These are phyloP conservation scores for Leptestheria dahalacensis DNA, from an alignment of 1,140 invertebrate genomes.

Conservation along the genomic window DNA sequence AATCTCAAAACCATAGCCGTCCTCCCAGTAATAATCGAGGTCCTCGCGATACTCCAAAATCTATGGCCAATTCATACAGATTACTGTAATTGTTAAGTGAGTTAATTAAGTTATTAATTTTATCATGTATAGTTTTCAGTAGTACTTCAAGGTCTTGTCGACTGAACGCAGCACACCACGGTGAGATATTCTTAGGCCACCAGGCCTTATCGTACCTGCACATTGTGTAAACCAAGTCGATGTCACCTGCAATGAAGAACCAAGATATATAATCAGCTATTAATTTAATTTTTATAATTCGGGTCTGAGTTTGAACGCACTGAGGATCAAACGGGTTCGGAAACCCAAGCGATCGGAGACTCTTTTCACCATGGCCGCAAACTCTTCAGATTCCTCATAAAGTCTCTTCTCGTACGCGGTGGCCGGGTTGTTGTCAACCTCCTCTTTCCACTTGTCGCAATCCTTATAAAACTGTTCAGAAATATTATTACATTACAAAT, in stretches of 20 bases:
- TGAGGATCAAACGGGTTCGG: slow-evolving; percentile 32
- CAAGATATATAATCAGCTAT: no score
- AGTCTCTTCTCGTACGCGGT: slow-evolving; percentile 42
- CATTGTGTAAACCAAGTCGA: slow-evolving; percentile 46
- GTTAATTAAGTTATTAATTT: no score
- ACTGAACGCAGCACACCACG: slow-evolving; percentile 49
- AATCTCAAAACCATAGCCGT: slow-evolving; percentile 64
- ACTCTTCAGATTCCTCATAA: slow-evolving; percentile 41
- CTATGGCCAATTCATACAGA: slow-evolving; percentile 28
- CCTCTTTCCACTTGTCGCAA: slow-evolving; percentile 51
- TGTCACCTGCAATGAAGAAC: slow-evolving; percentile 39
- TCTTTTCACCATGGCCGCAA: slow-evolving; percentile 40
- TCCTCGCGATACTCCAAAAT: slow-evolving; percentile 61
- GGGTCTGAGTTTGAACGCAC: no score
- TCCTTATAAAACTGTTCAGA: slow-evolving; percentile 59
- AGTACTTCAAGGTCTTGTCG: slow-evolving; percentile 33
- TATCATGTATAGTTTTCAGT: not conserved
- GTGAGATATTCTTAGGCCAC: slow-evolving; percentile 42
- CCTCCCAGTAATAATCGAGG: slow-evolving; percentile 66
- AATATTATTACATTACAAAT: slow-evolving; percentile 13
- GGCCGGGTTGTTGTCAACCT: slow-evolving; percentile 50
- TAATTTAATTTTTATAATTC: no score
- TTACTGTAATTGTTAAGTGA: slow-evolving; percentile 21
- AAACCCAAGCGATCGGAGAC: slow-evolving; percentile 45
- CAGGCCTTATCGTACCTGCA: slow-evolving; percentile 69